Base-by-base conservation (phyloP, 2,113 vertebrate species). In the Malurus melanocephalus region DNA sequence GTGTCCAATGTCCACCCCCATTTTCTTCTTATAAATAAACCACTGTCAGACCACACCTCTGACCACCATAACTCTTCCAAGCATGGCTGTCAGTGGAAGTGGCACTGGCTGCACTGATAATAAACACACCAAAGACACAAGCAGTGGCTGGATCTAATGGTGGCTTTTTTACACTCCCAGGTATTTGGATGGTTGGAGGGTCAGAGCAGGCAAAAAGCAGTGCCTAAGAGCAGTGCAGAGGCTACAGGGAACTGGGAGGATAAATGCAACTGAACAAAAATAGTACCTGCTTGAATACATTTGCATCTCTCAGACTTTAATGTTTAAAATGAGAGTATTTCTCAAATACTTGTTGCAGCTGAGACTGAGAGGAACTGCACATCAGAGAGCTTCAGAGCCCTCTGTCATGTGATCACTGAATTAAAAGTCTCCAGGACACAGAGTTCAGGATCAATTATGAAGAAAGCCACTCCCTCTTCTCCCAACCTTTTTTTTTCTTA, bases 51-150 rank as follows among this genome's bases (percentile, higher is more conserved):
- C 16, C 19, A 71, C 16, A 57, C 20, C 21, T 65, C 65, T 73
- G 68, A 56, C 26, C 66, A 33, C 72, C 49, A 28, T 55, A 55
- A 53, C 1, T 2, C 49, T 85, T 74, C 43, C 24, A 67, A 64
- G 38, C 21, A n/a, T 0, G 1, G 59, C 55, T 38, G 16, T 33
- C 62, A 20, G 38, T 42, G 49, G 52, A 80, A 86, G 52, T 10
- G 21, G n/a, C 45, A 35, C 26, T 12, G 40, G 40, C 26, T n/a
- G 30, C 30, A 46, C 1, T 30, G 64, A 46, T 26, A 33, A 42
- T 26, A 15, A 33, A 30, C 1, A 9, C 46, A 68, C 6, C 22
- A 16, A 0, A 0, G 60, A 76, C 30, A 67, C 1, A 5, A 43
- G 40, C 2, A 42, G 16, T 18, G 35, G 23, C 14, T 89, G 23